These are phyloP conservation scores for Sycophila texana DNA, from an alignment of 2,888 invertebrate genomes.

Conservation along the genomic window DNA sequence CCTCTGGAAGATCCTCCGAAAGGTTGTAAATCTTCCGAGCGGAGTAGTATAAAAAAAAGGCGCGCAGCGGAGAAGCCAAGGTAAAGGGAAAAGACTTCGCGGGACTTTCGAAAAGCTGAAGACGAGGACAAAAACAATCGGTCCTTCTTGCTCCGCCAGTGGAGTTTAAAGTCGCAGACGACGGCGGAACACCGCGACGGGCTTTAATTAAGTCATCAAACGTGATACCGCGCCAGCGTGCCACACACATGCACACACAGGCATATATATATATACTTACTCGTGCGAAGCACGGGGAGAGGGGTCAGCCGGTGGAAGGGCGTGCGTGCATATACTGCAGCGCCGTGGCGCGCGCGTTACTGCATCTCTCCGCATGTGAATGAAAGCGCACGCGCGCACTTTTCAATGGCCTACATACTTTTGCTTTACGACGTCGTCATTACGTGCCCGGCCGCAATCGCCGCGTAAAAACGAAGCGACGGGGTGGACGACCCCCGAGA, in stretches of 20 bases:
- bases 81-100: too few relatives aligned
- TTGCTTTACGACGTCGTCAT: conserved; percentile 7
- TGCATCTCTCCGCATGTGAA: conserved; percentile 7
- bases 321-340: neutral
- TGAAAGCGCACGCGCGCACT: conserved; percentile 21
- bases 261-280: too few relatives aligned
- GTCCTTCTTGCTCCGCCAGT: too few relatives aligned
- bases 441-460: conserved; percentile 4
- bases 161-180: too few relatives aligned
- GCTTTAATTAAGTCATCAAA: conserved; percentile 47
- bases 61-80: too few relatives aligned
- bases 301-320: neutral
- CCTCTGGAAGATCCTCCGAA: too few relatives aligned
- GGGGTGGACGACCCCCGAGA: conserved; percentile 8
- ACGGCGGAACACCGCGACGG: too few relatives aligned
- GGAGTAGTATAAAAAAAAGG: too few relatives aligned
- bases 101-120: neutral
- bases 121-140: too few relatives aligned
- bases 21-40: neutral
- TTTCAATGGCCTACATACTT: conserved; percentile 45
- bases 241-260: too few relatives aligned
- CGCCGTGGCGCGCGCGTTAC: neutral
- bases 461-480: neutral
- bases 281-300: neutral
- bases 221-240: neutral